phyloP scores from a whole-genome alignment of 1,140 invertebrate species.

The Hypothenemus hampei region DNA sequence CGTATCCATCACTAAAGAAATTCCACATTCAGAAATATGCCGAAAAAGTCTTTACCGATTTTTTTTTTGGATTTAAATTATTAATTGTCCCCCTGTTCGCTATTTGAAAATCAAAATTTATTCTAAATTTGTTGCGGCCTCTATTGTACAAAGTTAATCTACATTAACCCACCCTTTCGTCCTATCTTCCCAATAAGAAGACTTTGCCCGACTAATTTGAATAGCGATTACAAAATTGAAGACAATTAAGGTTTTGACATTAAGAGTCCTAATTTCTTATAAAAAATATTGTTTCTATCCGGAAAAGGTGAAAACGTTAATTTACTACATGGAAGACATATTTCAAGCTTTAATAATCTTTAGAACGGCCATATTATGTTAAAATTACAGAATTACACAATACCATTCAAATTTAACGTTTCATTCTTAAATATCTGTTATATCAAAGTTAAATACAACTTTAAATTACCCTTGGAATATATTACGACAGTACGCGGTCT shows the following conservation, averaged over 20 bases:
- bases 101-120: neutral
- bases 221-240: conserved; percentile 31
- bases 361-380: too few species aligned
- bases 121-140: neutral
- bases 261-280: neutral
- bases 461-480: conserved; percentile 46
- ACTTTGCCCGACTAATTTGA: conserved; percentile 21
- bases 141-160: neutral
- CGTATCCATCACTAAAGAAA: too few species aligned
- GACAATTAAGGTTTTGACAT: conserved; percentile 21
- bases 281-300: too few species aligned
- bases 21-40: too few species aligned
- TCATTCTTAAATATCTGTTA: too few species aligned
- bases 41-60: neutral
- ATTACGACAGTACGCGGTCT: conserved; percentile 42
- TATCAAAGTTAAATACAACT: conserved; percentile 46
- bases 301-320: too few species aligned
- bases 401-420: too few species aligned
- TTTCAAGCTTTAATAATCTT: too few species aligned
- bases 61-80: neutral
- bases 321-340: too few species aligned
- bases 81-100: neutral
- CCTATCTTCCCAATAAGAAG: conserved; percentile 1
- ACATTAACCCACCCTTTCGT: conserved; percentile 3
- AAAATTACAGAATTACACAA: too few species aligned